Evolutionary conservation across 2,888 invertebrate genomes (phyloP).

Genomic region (Parapristionchus giblindavisi): DNA sequence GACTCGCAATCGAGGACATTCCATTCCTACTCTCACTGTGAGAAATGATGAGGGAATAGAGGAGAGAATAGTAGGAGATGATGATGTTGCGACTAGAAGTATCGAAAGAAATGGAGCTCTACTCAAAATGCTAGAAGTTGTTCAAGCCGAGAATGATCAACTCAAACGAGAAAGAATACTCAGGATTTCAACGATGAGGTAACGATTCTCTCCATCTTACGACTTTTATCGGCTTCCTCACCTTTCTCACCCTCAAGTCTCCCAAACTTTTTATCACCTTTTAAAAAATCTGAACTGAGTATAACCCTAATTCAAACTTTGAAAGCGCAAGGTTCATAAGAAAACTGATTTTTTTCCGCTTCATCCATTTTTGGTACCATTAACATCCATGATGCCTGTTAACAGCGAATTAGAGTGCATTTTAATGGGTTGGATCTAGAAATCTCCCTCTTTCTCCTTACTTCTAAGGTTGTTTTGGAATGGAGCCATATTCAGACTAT

Average conservation of each 20-base stretch:
- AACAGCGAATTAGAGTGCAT: too few species aligned
- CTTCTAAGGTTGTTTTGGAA: constrained; percentile 30
- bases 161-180: constrained; percentile 21
- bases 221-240: background rate
- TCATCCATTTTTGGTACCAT: too few species aligned
- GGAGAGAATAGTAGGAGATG: background rate
- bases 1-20: too few species aligned
- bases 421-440: too few species aligned
- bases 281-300: too few species aligned
- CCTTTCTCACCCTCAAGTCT: too few species aligned
- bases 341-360: too few species aligned
- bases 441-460: background rate
- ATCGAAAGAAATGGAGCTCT: background rate
- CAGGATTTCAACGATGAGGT: constrained; percentile 13
- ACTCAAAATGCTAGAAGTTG: constrained; percentile 1
- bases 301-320: too few species aligned
- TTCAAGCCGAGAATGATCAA: constrained; percentile 1
- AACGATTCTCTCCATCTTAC: background rate
- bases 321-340: too few species aligned
- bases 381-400: too few species aligned
- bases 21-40: too few species aligned
- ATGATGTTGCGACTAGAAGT: background rate
- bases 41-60: background rate
- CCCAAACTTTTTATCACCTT: too few species aligned
- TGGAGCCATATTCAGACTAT: constrained; percentile 12